phyloP scores from a whole-genome alignment of 2,888 invertebrate species.

The Meta bourneti region DNA sequence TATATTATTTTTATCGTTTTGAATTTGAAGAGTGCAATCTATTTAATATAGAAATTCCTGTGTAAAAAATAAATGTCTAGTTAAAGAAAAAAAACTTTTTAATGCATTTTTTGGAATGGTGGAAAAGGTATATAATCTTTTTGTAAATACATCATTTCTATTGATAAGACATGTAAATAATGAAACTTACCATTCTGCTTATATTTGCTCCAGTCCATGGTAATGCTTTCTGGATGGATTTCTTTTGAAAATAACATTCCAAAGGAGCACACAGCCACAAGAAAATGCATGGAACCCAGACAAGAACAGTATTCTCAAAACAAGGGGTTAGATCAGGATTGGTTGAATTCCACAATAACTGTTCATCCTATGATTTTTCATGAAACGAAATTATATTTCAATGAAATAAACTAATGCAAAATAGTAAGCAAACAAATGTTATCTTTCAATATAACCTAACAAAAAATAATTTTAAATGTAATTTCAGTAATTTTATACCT shows the following conservation, averaged over 20 bases:
- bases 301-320: conserved; percentile 66
- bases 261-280: conserved; percentile 73
- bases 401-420: too few relatives aligned
- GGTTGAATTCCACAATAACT: conserved; percentile 61
- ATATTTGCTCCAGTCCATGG: conserved; percentile 70
- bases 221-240: conserved; percentile 17
- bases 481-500: too few relatives aligned
- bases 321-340: conserved; percentile 70
- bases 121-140: background rate
- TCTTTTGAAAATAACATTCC: conserved; percentile 64
- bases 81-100: background rate
- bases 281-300: conserved; percentile 72
- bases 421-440: too few relatives aligned
- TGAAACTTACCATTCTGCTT: conserved; percentile 73
- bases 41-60: too few relatives aligned
- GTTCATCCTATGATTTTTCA: conserved; percentile 35
- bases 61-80: background rate
- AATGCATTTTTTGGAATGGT: background rate
- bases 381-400: background rate
- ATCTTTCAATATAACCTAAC: too few relatives aligned
- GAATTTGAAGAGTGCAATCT: too few relatives aligned
- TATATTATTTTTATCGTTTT: too few relatives aligned
- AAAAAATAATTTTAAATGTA: too few relatives aligned
- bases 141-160: background rate
- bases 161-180: background rate